These are phyloP conservation scores for Homarus americanus DNA, from an alignment of 1,140 invertebrate genomes.

Conservation along the genomic window DNA sequence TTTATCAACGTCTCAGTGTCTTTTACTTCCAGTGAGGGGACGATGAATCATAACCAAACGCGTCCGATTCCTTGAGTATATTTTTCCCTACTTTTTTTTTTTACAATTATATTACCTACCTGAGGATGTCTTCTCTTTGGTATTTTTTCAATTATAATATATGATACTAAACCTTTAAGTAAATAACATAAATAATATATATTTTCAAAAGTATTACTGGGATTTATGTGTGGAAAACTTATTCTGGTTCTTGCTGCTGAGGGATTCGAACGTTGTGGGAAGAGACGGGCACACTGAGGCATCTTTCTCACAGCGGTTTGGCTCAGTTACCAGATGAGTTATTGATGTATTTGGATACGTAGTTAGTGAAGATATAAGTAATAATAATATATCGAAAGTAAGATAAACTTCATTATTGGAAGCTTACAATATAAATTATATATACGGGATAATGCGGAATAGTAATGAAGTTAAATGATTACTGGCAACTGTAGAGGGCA, in stretches of 20 bases:
- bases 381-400: no score
- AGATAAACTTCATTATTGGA: no score
- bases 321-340: conserved; percentile 41
- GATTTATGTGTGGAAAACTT: not conserved
- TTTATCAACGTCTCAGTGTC: conserved; percentile 72
- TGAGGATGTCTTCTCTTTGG: not conserved
- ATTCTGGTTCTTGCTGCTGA: not conserved
- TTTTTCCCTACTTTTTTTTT: not conserved
- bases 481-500: not conserved
- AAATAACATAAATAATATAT: no score
- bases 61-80: conserved; percentile 28
- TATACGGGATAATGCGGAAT: no score
- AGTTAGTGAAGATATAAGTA: no score
- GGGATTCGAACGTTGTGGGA: conserved; percentile 51
- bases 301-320: conserved; percentile 65
- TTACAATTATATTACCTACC: not conserved
- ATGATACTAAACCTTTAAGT: no score
- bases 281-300: conserved; percentile 40
- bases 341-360: not conserved
- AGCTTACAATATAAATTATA: no score
- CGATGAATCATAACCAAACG: conserved; percentile 60
- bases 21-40: conserved; percentile 60
- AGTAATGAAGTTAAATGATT: not conserved
- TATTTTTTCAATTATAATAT: not conserved
- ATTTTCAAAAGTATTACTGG: not conserved